Evolutionary conservation across 2,888 invertebrate species (phyloP), one percentile per base, ranked within the genome.

Genomic region (Candidula unifasciata): DNA sequence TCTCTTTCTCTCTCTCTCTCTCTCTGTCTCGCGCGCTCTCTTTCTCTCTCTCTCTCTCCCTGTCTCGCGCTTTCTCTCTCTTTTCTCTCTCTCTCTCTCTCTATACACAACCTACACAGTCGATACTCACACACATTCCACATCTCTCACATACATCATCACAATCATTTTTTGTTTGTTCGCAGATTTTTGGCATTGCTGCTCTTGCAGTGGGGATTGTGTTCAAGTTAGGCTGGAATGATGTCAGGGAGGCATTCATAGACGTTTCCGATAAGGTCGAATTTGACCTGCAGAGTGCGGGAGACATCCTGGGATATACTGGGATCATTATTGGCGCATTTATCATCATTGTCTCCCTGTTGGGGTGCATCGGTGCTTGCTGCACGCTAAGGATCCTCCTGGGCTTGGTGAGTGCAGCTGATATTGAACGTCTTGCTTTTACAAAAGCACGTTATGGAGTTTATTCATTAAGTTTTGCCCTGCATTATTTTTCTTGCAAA

Each of bases 291-390:
- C 80, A 84, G 37, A 8, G 37, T 1, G 84, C 84, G 6, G 84
- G 84, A 44, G 84, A 84, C 27, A 37, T 80, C 24, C 64, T 80
- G 1, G 84, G 66, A 24, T 66, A 68, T 27, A 52, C 30, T 30
- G 80, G 74, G 81, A 91, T 92, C 74, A 87, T 90, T 21, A 87
- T 92, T 68, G 92, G 92, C 33, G 88, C 86, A n/a, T 88, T 91
- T 85, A 89, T 92, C 85, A 89, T 91, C 54, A 68, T 90, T 6
- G 71, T 91, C 10, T 89, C 91, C 27, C 88, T 91, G 30, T 27
- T 90, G 24, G 92, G 92, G 52, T 91, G 91, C 74, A 83, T 90
- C 74, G 92, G 91, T 10, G 91, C 91, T 30, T 90, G 90, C 86
- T 91, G 91, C 82, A 86, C 88, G 86, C 88, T 89, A 79, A 88